Conservation (phyloP, 2,113 vertebrate genomes). For the Cepphus grylle region DNA sequence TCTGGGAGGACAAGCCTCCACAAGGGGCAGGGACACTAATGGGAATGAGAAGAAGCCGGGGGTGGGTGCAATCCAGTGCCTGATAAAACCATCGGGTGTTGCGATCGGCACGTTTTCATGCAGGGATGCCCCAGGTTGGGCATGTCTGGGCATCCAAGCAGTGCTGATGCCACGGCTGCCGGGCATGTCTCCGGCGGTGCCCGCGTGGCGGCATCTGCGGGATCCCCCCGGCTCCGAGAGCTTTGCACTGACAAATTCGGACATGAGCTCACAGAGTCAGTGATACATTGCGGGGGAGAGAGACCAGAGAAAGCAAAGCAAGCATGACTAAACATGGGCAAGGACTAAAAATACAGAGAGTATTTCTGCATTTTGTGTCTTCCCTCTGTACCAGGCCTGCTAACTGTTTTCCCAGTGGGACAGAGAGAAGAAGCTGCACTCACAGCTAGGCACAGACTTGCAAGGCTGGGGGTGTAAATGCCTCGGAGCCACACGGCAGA, state of each 20-base stretch:
- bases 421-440: not conserved
- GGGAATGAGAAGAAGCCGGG: not conserved
- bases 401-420: not conserved
- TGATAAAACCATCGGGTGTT: accelerated
- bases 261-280: accelerated
- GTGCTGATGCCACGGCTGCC: accelerated
- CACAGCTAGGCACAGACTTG: not conserved
- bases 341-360: not conserved
- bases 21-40: accelerated
- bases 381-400: not conserved
- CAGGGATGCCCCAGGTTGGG: not conserved
- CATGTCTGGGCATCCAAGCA: not conserved
- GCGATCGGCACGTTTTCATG: accelerated
- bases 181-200: accelerated
- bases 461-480: not conserved
- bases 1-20: not conserved
- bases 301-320: not conserved
- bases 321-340: not conserved
- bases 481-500: no score
- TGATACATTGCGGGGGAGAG: not conserved
- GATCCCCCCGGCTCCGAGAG: not conserved
- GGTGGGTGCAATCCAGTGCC: accelerated
- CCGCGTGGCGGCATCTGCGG: accelerated
- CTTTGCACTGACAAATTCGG: not conserved
- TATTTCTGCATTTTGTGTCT: not conserved